phyloP scores from a whole-genome alignment of 2,888 invertebrate genomes.

The Leptodirus hochenwartii region DNA sequence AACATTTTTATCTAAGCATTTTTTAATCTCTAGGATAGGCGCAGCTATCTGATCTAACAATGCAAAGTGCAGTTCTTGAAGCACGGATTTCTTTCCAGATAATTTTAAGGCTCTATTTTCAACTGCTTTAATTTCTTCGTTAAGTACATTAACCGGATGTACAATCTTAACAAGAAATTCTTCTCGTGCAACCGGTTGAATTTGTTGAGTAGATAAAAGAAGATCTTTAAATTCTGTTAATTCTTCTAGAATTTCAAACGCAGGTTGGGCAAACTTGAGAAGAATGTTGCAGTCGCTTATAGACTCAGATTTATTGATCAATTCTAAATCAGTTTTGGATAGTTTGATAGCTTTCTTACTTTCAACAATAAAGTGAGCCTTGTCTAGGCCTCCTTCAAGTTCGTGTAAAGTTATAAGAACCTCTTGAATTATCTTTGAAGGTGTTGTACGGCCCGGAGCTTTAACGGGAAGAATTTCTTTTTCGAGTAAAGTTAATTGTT shows the following conservation, averaged over 20 bases:
- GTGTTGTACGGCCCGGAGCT: constrained; percentile 23
- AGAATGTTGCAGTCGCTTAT: constrained; percentile 19
- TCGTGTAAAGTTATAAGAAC: constrained; percentile 38
- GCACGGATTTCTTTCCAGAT: constrained; percentile 19
- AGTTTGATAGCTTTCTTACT: constrained; percentile 13
- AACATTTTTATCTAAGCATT: constrained; percentile 30
- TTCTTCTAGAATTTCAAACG: constrained; percentile 28
- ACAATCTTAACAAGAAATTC: constrained; percentile 19
- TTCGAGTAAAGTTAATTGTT: constrained; percentile 30
- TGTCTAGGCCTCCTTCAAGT: constrained; percentile 33
- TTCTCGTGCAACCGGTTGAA: constrained; percentile 16
- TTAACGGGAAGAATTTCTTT: constrained; percentile 23
- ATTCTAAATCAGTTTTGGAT: no score
- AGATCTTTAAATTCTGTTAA: constrained; percentile 18
- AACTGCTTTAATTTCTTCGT: constrained; percentile 20
- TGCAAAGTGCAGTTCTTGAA: constrained; percentile 30
- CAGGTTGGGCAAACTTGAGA: constrained; percentile 24
- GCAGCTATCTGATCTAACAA: constrained; percentile 44
- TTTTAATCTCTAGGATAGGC: constrained; percentile 42
- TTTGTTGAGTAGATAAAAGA: constrained; percentile 14
- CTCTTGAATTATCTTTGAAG: constrained; percentile 27
- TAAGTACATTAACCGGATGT: constrained; percentile 19
- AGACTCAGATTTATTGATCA: constrained; percentile 11
- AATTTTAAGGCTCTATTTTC: constrained; percentile 21
- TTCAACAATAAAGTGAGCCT: constrained; percentile 19